A percentile compares a stretch with the other conserved stretches of the same genome.
Evolutionary conservation across 2,888 invertebrate species (phyloP).

Genomic region (Habroteleia sp.): DNA sequence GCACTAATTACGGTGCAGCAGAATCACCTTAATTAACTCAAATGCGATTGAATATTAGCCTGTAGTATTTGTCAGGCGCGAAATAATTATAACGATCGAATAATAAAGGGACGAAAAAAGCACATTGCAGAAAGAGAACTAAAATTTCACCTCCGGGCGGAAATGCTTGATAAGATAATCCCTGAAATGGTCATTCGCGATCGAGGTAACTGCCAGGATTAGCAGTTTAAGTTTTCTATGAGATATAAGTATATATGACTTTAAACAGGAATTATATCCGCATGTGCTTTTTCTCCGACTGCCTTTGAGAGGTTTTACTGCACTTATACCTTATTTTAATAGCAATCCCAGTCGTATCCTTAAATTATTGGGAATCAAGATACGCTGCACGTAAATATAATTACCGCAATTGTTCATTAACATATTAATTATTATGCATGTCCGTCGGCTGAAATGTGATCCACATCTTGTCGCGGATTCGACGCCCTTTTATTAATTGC

Average conservation of each 20-base stretch:
- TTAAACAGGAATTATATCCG: conserved; percentile 49
- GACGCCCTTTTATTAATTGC: conserved; percentile 35
- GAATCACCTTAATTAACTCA: no score
- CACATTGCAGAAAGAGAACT: no score
- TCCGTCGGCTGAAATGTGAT: not conserved
- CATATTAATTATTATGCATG: conserved; percentile 8
- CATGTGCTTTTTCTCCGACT: conserved; percentile 25
- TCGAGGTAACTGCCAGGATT: conserved; percentile 47
- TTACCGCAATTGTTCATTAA: conserved; percentile 13
- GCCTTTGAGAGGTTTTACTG: conserved; percentile 30
- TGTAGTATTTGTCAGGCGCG: no score
- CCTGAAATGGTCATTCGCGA: conserved; percentile 41
- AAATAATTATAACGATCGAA: no score
- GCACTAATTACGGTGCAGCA: no score
- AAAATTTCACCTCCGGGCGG: conserved; percentile 43
- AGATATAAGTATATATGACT: conserved; percentile 31
- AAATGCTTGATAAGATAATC: conserved; percentile 55
- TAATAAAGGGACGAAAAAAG: no score
- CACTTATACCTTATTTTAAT: conserved; percentile 14
- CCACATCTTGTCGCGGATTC: no score
- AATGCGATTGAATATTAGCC: no score
- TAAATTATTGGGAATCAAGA: conserved; percentile 27
- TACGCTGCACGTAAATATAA: conserved; percentile 5
- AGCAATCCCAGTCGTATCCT: not conserved
- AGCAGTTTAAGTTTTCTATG: conserved; percentile 49